These are phyloP conservation scores for Caenorhabditis sp. DNA, from an alignment of 2,888 invertebrate species.

Conservation along the genomic window DNA sequence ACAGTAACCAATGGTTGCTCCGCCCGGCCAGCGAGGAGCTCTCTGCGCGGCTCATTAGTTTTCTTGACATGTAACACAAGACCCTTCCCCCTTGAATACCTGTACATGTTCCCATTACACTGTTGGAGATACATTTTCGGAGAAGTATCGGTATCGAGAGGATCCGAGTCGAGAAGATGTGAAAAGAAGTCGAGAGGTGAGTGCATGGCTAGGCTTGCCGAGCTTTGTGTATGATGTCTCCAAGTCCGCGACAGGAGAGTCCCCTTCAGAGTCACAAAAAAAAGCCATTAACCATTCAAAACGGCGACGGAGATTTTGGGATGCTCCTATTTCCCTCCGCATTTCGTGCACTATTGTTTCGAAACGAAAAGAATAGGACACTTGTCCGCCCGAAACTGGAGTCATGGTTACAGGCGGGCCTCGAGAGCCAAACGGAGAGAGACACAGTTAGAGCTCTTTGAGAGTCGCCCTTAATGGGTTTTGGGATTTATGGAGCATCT, in stretches of 20 bases:
- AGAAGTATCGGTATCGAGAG: not conserved
- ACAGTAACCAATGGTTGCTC: conserved; percentile 65
- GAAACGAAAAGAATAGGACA: conserved; percentile 38
- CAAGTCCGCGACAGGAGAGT: not conserved
- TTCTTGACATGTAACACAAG: not conserved
- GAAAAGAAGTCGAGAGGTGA: conserved; percentile 10
- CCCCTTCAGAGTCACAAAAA: conserved; percentile 14
- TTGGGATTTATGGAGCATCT: conserved; percentile 14
- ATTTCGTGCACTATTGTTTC: conserved; percentile 34
- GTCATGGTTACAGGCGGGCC: conserved; percentile 47
- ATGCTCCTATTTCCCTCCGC: conserved; percentile 16
- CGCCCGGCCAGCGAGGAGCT: not conserved
- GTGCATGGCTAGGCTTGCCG: not conserved
- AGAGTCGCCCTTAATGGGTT: conserved; percentile 7
- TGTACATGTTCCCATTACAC: conserved; percentile 57
- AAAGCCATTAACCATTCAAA: conserved; percentile 49
- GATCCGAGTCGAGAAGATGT: conserved; percentile 8
- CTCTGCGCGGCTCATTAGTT: not conserved
- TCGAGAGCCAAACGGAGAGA: too few species aligned
- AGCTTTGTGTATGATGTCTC: not conserved
- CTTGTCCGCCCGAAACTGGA: conserved; percentile 24
- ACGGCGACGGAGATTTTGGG: not conserved
- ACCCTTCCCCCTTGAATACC: conserved; percentile 34
- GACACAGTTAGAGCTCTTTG: too few species aligned
- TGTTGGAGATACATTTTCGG: conserved; percentile 57